Evolutionary conservation across 1,140 invertebrate species (phyloP).

Genomic region (Drosophila biarmipes): DNA sequence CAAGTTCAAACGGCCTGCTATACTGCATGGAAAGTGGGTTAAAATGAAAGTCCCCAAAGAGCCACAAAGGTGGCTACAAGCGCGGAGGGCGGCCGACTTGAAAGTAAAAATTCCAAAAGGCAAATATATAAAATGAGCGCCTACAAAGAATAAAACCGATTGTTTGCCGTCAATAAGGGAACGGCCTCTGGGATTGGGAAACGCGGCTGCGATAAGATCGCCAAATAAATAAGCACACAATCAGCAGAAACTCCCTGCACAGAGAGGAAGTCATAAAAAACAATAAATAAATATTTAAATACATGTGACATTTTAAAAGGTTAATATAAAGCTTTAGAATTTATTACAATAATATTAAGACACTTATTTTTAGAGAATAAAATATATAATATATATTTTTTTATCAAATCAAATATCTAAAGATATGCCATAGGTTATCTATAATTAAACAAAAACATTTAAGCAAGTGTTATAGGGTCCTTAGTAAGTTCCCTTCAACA

Average conservation of each 20-base stretch:
- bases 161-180: slow-evolving; percentile 53
- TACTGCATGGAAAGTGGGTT: slow-evolving; percentile 59
- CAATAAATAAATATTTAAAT: too few relatives aligned
- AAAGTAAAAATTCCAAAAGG: slow-evolving; percentile 32
- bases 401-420: too few relatives aligned
- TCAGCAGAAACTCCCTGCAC: slow-evolving; percentile 3
- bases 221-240: slow-evolving; percentile 35
- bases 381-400: too few relatives aligned
- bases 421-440: too few relatives aligned
- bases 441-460: too few relatives aligned
- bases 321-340: too few relatives aligned
- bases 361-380: too few relatives aligned
- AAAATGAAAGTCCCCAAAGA: slow-evolving; percentile 56
- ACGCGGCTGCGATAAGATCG: slow-evolving; percentile 37
- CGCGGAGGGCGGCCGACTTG: slow-evolving; percentile 27
- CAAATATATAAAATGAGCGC: slow-evolving; percentile 49
- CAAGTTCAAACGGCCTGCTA: slow-evolving; percentile 37
- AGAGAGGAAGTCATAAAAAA: neutral
- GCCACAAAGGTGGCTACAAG: slow-evolving; percentile 32
- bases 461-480: too few relatives aligned
- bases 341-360: too few relatives aligned
- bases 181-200: slow-evolving; percentile 46
- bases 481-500: too few relatives aligned
- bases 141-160: slow-evolving; percentile 69
- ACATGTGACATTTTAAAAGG: too few relatives aligned